A percentile compares a stretch with the other conserved stretches of the same genome.
Conservation (phyloP, 2,113 vertebrate species). For the Chaetodon trifascialis region DNA sequence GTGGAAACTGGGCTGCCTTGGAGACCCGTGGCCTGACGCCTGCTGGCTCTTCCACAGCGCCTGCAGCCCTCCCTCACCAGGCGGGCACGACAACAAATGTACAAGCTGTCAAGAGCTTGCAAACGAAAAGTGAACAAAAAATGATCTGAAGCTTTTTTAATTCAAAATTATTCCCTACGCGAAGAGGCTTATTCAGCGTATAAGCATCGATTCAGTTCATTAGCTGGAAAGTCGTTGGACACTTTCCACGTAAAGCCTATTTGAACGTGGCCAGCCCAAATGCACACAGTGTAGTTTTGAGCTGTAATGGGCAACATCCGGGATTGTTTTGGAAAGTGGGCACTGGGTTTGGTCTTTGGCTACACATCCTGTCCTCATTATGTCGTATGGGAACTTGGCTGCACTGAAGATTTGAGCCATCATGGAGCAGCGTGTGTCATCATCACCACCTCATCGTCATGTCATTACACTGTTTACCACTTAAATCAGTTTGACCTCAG, state of each 20-base stretch:
- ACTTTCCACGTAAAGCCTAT: slow-evolving; percentile 14
- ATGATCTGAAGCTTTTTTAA: slow-evolving; percentile 43
- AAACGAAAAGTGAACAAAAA: slow-evolving; percentile 37
- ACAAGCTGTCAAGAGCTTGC: slow-evolving; percentile 44
- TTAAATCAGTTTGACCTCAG: slow-evolving; percentile 25
- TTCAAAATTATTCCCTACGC: slow-evolving; percentile 19
- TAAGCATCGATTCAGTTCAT: slow-evolving; percentile 29
- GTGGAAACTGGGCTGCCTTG: slow-evolving; percentile 70
- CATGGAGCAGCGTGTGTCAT: slow-evolving; percentile 51
- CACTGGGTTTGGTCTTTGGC: slow-evolving; percentile 45
- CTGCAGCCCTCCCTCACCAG: slow-evolving; percentile 25
- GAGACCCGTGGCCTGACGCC: slow-evolving; percentile 52
- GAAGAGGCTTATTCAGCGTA: slow-evolving; percentile 25
- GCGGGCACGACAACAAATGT: slow-evolving; percentile 43
- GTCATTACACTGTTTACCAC: slow-evolving; percentile 32
- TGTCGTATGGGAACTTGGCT: slow-evolving; percentile 56
- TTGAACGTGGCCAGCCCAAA: slow-evolving; percentile 15
- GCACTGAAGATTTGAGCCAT: slow-evolving; percentile 31
- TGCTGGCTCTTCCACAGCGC: slow-evolving; percentile 36
- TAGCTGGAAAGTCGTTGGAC: slow-evolving; percentile 51
- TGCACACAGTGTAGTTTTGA: slow-evolving; percentile 34
- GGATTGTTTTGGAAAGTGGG: slow-evolving; percentile 67
- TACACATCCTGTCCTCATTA: slow-evolving; percentile 55
- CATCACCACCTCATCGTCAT: slow-evolving; percentile 32
- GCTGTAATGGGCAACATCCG: slow-evolving; percentile 42